A percentile compares a stretch with the other conserved stretches of the same genome.
phyloP scores from a whole-genome alignment of 64 coral and sea anemone species.

The Orbicella faveolata region DNA sequence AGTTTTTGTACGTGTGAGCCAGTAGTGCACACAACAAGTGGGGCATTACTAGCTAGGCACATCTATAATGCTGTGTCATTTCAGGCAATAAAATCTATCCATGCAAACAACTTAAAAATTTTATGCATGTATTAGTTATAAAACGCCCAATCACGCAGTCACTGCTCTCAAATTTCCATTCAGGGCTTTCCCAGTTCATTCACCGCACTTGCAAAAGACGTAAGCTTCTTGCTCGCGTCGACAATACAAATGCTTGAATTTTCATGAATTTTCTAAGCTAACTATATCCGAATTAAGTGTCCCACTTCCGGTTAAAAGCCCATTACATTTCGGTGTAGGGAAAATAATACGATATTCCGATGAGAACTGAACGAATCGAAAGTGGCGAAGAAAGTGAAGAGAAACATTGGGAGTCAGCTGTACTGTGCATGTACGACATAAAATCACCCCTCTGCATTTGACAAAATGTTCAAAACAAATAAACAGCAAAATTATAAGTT shows the following conservation, averaged over 20 bases:
- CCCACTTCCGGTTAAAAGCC: constrained; percentile 28
- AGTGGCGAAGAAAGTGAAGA: not conserved
- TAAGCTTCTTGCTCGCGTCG: too few species aligned
- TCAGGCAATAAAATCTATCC: not conserved
- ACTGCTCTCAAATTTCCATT: not conserved
- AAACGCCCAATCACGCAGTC: not conserved
- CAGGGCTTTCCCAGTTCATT: not conserved
- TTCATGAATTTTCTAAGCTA: too few species aligned
- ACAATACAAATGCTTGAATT: too few species aligned
- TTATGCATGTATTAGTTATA: not conserved
- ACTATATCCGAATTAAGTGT: too few species aligned
- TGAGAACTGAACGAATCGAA: not conserved
- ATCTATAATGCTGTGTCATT: not conserved
- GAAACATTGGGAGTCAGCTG: not conserved
- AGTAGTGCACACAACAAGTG: too few species aligned
- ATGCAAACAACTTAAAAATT: not conserved
- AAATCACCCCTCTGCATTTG: not conserved
- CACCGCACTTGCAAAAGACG: not conserved
- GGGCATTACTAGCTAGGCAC: too few species aligned
- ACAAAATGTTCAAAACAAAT: not conserved
- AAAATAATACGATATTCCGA: constrained; percentile 12
- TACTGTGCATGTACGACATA: not conserved
- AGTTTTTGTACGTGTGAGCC: too few species aligned
- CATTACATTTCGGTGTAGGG: not conserved
- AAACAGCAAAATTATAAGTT: not conserved